phyloP scores from a whole-genome alignment of 35 echinoderm and acorn worm genomes.

The Diadema setosum region DNA sequence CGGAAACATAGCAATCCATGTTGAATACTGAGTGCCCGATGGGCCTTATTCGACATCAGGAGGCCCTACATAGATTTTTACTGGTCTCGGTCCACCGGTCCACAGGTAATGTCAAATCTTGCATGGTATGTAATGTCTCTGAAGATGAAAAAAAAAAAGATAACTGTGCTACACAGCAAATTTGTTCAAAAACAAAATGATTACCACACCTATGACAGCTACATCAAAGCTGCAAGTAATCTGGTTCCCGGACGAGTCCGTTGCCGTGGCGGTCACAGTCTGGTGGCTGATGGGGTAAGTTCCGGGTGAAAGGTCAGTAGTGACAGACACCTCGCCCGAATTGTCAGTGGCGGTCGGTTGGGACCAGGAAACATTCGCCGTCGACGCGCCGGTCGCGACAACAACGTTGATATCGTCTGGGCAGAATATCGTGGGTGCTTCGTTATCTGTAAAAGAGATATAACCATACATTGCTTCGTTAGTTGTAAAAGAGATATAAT shows the following conservation, averaged over 20 bases:
- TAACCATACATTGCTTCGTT: too few relatives aligned
- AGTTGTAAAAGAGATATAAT: too few relatives aligned
- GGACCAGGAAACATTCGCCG: background rate
- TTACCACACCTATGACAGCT: background rate
- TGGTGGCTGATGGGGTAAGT: background rate
- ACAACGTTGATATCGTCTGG: background rate
- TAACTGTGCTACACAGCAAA: too few relatives aligned
- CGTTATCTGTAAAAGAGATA: background rate
- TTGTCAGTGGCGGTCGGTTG: background rate
- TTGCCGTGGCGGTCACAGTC: background rate
- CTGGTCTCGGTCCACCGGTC: too few relatives aligned
- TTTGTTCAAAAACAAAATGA: too few relatives aligned
- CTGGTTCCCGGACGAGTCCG: background rate
- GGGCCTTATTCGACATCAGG: too few relatives aligned
- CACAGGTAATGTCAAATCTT: too few relatives aligned
- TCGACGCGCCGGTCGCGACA: background rate
- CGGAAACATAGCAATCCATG: too few relatives aligned
- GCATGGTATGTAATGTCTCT: too few relatives aligned
- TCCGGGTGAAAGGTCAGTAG: background rate
- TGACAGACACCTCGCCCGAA: background rate
- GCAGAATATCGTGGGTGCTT: background rate
- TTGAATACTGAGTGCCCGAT: too few relatives aligned
- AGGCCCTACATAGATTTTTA: too few relatives aligned
- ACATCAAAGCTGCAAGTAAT: background rate
- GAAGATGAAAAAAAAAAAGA: too few relatives aligned